Evolutionary conservation across 1,140 invertebrate genomes (phyloP), one percentile per base, ranked within the genome.

Genomic region (Procambarus clarkii): DNA sequence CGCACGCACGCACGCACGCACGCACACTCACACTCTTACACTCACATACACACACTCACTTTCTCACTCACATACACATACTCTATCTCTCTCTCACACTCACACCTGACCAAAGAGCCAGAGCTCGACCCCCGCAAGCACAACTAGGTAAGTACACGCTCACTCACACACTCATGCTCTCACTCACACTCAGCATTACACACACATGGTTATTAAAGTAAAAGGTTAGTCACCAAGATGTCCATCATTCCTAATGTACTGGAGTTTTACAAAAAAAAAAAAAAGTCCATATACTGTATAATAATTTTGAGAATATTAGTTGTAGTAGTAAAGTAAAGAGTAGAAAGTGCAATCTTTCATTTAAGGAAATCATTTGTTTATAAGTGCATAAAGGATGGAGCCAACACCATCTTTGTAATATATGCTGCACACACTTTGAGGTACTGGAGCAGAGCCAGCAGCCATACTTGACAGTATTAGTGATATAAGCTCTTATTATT

Each of bases 381-480:
- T 85, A 69, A 48, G 64, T 85, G 83, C 69, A 85, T 85, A 85
- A 85, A 85, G 60, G 69, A 85, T 71, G 60, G 83, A 85, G 46
- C 83, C 83, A 85, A 69, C 83, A 85, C 69, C 64, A 50, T 48
- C n/a, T 46, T 74, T 8, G 21, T 71, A 74, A 71, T 71, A n/a
- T 69, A 71, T 85, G 15, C 83, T 85, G 83, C 83, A 69, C 48
- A 85, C 50, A 85, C 83, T 85, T 85, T 48, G 21, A 85, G 11
- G n/a, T 85, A 48, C 64, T 50, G 64, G 74, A 85, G 46, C 58
- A 85, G 60, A 71, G 46, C 34, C 83, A 85, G 83, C 83, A 85
- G 34, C 34, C 46, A 71, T 85, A 58, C 79, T 45, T 50, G 21
- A 58, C 79, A 81, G 79, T 81, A 81, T 81, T 81, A 81, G 34